phyloP scores from a whole-genome alignment of 2,797 vertebrate species.

The Furcifer pardalis region DNA sequence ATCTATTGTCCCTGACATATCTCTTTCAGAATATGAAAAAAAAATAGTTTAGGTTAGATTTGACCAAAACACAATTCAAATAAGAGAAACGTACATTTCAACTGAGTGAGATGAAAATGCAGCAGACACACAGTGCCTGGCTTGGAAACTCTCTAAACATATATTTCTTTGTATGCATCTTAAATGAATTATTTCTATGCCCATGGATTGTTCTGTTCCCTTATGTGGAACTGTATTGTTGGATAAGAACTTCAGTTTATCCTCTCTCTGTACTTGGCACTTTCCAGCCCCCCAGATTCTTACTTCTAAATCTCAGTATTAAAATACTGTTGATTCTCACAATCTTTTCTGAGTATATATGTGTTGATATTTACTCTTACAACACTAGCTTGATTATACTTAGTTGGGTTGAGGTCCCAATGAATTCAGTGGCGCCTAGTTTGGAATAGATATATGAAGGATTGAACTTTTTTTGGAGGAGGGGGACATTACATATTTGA shows the following conservation, averaged over 20 bases:
- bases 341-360: constrained; percentile 26
- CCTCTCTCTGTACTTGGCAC: background rate
- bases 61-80: background rate
- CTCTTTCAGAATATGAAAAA: background rate
- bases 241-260: background rate
- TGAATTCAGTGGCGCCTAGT: no score
- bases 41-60: background rate
- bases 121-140: background rate
- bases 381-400: background rate
- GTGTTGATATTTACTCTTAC: constrained; percentile 3
- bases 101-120: background rate
- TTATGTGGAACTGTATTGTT: background rate
- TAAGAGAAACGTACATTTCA: background rate
- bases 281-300: background rate
- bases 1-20: background rate
- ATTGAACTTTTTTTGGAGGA: no score
- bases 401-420: background rate
- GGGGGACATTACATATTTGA: no score
- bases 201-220: background rate
- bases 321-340: background rate
- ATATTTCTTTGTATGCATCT: background rate
- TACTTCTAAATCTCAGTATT: background rate
- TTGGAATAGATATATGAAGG: no score
- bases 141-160: no score
- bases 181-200: background rate